Conservation (phyloP, 2,113 vertebrate genomes). For the Fregetta grallaria region DNA sequence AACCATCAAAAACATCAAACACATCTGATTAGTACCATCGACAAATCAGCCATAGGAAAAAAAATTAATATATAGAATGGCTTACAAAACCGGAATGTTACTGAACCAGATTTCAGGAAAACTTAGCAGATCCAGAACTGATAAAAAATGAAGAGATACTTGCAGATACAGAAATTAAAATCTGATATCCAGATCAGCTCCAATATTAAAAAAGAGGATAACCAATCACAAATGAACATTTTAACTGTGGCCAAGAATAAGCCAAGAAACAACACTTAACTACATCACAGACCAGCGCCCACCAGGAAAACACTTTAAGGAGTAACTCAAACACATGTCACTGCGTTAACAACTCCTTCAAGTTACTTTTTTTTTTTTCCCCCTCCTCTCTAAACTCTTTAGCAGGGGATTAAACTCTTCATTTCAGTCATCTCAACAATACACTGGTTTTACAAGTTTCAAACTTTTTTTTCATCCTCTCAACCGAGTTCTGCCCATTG, state of each 20-base stretch:
- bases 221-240: not conserved
- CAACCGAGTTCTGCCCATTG: not conserved
- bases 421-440: not conserved
- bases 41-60: not conserved
- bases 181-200: not conserved
- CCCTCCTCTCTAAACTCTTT: no score
- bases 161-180: not conserved
- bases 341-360: not conserved
- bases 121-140: not conserved
- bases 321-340: rapidly evolving
- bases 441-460: rapidly evolving
- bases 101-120: not conserved
- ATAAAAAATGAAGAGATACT: not conserved
- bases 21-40: not conserved
- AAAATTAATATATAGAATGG: rapidly evolving
- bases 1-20: not conserved
- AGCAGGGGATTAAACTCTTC: not conserved
- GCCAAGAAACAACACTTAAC: not conserved
- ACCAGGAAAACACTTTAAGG: not conserved
- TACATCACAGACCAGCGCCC: not conserved
- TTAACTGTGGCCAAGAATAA: not conserved
- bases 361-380: not conserved
- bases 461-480: not conserved
- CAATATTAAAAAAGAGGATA: not conserved
- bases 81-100: not conserved